Base-by-base conservation (phyloP, 2,888 invertebrate species). In the Choristoneura rosaceana region DNA sequence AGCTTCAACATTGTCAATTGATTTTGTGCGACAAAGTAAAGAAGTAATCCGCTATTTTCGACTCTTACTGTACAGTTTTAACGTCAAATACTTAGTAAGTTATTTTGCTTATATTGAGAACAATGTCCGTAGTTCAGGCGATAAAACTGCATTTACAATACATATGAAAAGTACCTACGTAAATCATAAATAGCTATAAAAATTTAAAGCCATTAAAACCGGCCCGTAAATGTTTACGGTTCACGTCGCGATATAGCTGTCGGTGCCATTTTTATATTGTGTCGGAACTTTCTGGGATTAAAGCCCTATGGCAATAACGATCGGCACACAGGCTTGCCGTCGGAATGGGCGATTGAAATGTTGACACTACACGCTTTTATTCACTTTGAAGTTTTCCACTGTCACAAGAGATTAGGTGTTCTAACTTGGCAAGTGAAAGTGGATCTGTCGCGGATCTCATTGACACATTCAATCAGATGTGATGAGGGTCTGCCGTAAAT, bases 151-250 rank as follows among this genome's bases (percentile, higher is more conserved):
- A 38, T 38, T 4, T 86, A 85, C 86, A 85, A 80, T 75, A 78
- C 74, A 78, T 84, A 80, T 86, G 83, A 87, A 85, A 80, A 80
- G 77, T 79, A 75, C 83, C 83, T 43, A 43, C 43, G 78, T 87
- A 85, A 88, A 87, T 88, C 84, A 87, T 85, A 84, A 85, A 83
- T 75, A 74, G 80, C 81, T 81, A 81, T 86, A 85, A 84, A 64
- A 88, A 82, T 82, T 81, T 81, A 79, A 82, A 81, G 81, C 78
- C 77, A 79, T 84, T 84, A 82, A 81, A 82, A 75, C 71, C 63
- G 68, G 76, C 43, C 62, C 74, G 66, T 64, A 71, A 74, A 74
- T 61, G 62, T 74, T 73, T 69, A 73, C 67, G 68, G 52, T 52
- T 38, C 52, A 17, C 45, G 66, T 38, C 52, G 34, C 45, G 66